These are phyloP conservation scores for Seladonia tumulorum DNA, from an alignment of 2,888 invertebrate species.

Conservation along the genomic window DNA sequence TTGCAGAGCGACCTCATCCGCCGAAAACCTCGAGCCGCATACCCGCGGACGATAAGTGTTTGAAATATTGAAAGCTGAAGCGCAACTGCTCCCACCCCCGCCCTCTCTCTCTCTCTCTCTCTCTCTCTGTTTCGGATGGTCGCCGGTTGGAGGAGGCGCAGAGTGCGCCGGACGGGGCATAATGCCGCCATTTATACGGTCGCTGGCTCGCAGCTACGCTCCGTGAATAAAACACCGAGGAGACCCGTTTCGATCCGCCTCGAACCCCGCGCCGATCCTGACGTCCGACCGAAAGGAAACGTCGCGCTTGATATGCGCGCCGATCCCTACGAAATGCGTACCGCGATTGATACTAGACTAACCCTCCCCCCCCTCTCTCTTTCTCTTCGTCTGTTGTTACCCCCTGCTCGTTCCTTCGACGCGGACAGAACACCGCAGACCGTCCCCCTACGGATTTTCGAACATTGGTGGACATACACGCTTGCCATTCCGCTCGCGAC, in stretches of 20 bases:
- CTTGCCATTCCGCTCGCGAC: conserved; percentile 2
- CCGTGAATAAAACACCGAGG: conserved; percentile 44
- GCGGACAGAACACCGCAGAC: background rate
- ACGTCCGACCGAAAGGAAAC: conserved; percentile 16
- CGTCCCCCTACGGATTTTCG: background rate
- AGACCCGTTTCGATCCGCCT: background rate
- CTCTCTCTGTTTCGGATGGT: background rate
- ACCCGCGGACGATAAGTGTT: conserved; percentile 82
- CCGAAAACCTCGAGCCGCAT: conserved; percentile 46
- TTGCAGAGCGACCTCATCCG: conserved; percentile 47
- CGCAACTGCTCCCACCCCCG: conserved; percentile 63
- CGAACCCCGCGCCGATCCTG: background rate
- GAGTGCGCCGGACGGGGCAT: conserved; percentile 69
- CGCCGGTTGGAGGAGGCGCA: background rate
- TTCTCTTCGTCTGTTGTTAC: background rate
- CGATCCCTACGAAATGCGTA: conserved; percentile 13
- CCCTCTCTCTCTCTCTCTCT: background rate
- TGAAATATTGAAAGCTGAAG: conserved; percentile 84
- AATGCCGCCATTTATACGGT: conserved; percentile 79
- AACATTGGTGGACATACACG: background rate
- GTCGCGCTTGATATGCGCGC: conserved; percentile 28
- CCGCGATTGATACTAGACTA: conserved; percentile 41
- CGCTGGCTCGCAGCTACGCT: conserved; percentile 47
- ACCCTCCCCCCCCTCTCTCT: background rate
- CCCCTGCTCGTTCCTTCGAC: background rate